Evolutionary conservation across 2,113 vertebrate genomes (phyloP).

Genomic region (Mormyrus lacerda): DNA sequence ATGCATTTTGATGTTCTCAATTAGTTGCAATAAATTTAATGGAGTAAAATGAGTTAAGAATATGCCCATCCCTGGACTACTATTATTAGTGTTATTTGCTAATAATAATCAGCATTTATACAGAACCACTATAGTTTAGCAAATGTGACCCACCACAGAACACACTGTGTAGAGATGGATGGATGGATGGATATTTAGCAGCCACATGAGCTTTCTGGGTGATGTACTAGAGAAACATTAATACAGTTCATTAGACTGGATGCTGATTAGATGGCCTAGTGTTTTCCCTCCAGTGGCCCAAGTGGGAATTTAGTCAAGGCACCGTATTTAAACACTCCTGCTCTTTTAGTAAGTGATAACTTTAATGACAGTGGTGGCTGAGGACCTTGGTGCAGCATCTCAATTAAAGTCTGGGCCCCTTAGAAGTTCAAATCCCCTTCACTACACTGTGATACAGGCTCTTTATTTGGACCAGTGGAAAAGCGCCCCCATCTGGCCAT

Average conservation of each 20-base stretch:
- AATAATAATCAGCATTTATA: not conserved
- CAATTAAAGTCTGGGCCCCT: not conserved
- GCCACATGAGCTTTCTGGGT: not conserved
- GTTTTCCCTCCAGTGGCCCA: not conserved
- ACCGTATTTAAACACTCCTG: not conserved
- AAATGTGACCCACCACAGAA: not conserved
- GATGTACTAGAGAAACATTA: not conserved
- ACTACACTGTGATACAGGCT: not conserved
- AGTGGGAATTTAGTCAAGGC: not conserved
- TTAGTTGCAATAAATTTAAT: constrained; percentile 12
- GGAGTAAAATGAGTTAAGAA: constrained; percentile 4
- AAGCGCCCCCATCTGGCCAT: not conserved
- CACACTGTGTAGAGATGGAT: not conserved
- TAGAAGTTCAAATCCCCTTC: not conserved
- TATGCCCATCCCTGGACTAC: not conserved
- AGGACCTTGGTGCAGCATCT: not conserved
- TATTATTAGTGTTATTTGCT: not conserved
- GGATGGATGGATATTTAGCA: not conserved
- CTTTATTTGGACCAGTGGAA: not conserved
- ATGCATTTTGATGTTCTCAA: not conserved
- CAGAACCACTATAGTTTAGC: not conserved
- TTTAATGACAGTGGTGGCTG: not conserved
- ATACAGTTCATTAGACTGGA: not conserved
- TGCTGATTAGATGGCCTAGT: not conserved
- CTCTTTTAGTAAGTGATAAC: not conserved